Base-by-base conservation (phyloP, 2,797 vertebrate species). In the Sciaenops ocellatus region DNA sequence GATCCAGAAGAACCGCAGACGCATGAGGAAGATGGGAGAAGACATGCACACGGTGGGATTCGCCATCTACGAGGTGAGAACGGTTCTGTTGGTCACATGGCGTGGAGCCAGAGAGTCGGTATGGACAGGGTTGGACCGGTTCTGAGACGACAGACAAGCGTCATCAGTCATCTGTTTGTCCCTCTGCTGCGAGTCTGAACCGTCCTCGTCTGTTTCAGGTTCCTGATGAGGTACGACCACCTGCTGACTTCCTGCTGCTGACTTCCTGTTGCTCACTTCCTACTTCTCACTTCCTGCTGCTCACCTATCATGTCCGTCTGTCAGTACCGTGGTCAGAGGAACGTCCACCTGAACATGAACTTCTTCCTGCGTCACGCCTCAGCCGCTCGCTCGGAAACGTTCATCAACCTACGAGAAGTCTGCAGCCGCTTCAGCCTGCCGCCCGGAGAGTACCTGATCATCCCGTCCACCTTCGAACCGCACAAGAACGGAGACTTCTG, bases 401-500 rank as follows among this genome's bases (percentile, higher is more conserved):
- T 96, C 85, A 93, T 97, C 92, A 97, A 96, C 89, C 95, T 97
- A 46, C 90, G 96, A 0, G 97, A 97, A 65, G 96, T 97, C 50
- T 93, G 96, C 86, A 97, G 94, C 83, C 92, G 96, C 7, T 96
- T 97, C 89, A 89, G 87, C 69, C 95, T 97, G 41, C 95, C 96
- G 0, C 93, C 96, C 0, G 97, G 97, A 0, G 95, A 97, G 70
- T 98, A 98, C 12, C 82, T 97, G 7, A 9, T 97, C 0, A 72
- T 98, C 26, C 97, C 97, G 0, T 97, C 97, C 10, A 97, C 97
- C 72, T 97, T 97, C 0, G 95, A 97, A 13, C 96, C 97, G 47
- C 78, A 97, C 80, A 93, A 96, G 84, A 88, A 96, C 0, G 96
- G 95, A 16, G 96, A 97, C 75, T 97, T 97, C 93, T 96, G 95